Base-by-base conservation (phyloP, 2,113 vertebrate genomes). In the Tinamus guttatus region DNA sequence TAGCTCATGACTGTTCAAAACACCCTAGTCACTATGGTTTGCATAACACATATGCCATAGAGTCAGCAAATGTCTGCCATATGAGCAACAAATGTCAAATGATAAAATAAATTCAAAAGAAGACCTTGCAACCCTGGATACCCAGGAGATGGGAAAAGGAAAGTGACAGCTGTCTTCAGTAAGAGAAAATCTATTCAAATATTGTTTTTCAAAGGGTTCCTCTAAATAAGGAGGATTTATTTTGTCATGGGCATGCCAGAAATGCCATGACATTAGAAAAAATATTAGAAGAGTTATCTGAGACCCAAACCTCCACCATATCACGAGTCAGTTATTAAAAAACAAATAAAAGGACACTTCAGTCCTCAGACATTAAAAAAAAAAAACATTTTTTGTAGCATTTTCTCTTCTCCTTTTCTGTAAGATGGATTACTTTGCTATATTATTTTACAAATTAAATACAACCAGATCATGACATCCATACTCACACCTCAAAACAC, bases 121-220 rank as follows among this genome's bases (percentile, higher is more conserved):
- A 95, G 96, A 96, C 95, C 96, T 97, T 97, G 83, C 90, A 95
- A 95, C 95, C 77, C 79, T 85, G 71, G 8, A 74, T 95, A 87
- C 81, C 77, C 95, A 88, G 87, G 94, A 96, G 97, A 97, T 88
- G 45, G n/a, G n/a, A 62, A 68, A 78, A 17, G 0, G 85, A 95
- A 85, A 97, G 47, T 94, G 97, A 97, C 97, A 98, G 95, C 92
- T 97, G 95, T 96, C 94, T 97, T 96, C 95, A 95, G 60, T 80
- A 83, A 83, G 69, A 95, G 64, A 90, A 93, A 82, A 88, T 87
- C 73, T 49, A 85, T 87, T 96, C 85, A 89, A 93, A 95, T 84
- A 89, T 34, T 95, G 81, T 86, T 97, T 89, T 94, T 96, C 93
- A 96, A 96, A 87, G 85, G 59, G 27, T 93, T 97, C 77, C 89